Base-by-base conservation (phyloP, 2,888 invertebrate species). In the Mayetiola destructor region DNA sequence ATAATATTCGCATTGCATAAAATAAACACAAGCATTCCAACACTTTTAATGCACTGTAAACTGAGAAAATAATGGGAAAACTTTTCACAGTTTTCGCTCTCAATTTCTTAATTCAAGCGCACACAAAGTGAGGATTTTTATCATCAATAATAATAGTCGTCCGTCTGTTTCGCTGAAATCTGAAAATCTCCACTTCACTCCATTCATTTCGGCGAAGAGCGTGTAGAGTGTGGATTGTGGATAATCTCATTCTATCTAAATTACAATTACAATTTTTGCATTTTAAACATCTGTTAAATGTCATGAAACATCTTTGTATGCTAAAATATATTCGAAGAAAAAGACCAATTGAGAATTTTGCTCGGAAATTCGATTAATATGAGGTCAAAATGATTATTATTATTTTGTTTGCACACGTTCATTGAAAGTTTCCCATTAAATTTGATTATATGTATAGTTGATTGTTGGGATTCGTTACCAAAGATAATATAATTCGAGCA, bases 31-130 rank as follows among this genome's bases (percentile, higher is more conserved):
- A 23, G 27, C 16, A 14, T 48, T n/a, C n/a, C n/a, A n/a, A 16
- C 48, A 48, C 23, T 48, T 48, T n/a, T 48, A 27, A 48, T 16
- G 27, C 48, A 27, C 48, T 48, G 27, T 27, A 27, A 48, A 48
- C 16, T 48, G 48, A n/a, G 48, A 48, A 48, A 48, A 48, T 48
- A 48, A 48, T 48, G 48, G 48, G 48, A 48, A 48, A 48, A 48
- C n/a, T 27, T 48, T 48, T 32, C 8, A 32, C n/a, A n/a, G n/a
- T n/a, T n/a, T n/a, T n/a, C n/a, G n/a, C n/a, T n/a, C n/a, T n/a
- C n/a, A n/a, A n/a, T n/a, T n/a, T n/a, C n/a, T n/a, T n/a, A n/a
- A n/a, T n/a, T n/a, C n/a, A n/a, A n/a, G n/a, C n/a, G n/a, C n/a
- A n/a, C n/a, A n/a, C n/a, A n/a, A n/a, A n/a, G n/a, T n/a, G n/a